Percentiles rank a stretch among this genome's conserved stretches.
phyloP scores from a whole-genome alignment of 2,113 vertebrate species.

The Sula dactylatra region DNA sequence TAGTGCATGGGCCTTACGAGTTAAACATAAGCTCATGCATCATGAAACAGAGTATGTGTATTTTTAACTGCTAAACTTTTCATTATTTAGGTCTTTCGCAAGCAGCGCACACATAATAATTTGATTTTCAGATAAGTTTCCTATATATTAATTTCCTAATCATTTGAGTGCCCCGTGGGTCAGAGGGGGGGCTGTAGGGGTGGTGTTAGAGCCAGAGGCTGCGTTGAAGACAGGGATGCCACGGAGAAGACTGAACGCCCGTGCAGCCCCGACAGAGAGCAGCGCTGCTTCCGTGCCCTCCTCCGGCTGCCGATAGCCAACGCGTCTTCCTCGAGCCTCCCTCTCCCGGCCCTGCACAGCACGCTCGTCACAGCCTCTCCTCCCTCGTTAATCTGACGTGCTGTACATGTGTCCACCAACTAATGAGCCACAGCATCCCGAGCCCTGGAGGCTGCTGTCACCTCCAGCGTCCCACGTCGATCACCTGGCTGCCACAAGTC shows the following conservation, averaged over 20 bases:
- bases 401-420: no score
- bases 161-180: background rate
- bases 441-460: background rate
- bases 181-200: no score
- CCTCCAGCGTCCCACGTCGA: background rate
- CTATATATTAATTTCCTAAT: background rate
- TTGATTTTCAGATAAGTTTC: background rate
- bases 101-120: rapidly evolving
- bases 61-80: background rate
- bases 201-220: background rate
- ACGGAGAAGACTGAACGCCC: background rate
- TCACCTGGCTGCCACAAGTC: background rate
- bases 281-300: background rate
- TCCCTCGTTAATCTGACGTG: background rate
- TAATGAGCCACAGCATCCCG: background rate
- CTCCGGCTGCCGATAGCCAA: background rate
- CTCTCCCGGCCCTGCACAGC: background rate
- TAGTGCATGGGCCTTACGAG: background rate
- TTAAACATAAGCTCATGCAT: background rate
- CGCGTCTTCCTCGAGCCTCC: background rate
- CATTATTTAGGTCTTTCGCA: background rate
- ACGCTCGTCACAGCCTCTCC: background rate
- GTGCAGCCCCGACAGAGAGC: background rate
- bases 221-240: background rate
- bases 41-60: rapidly evolving